Conservation (phyloP, 1,140 invertebrate genomes). For the Anastatus disparis region DNA sequence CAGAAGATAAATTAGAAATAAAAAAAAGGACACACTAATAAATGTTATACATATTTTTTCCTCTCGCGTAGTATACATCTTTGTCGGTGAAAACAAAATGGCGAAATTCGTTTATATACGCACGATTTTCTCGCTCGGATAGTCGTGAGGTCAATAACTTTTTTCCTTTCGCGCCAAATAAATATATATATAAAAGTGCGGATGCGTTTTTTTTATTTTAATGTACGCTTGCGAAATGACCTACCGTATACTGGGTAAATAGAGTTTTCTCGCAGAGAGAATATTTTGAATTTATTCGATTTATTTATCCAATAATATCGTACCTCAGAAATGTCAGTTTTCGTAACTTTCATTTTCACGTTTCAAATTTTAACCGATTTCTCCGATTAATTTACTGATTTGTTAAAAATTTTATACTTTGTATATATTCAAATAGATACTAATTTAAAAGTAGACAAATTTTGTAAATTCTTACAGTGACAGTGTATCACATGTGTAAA, state of each 20-base stretch:
- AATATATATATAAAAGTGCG: background rate
- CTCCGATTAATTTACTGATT: too few relatives aligned
- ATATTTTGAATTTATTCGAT: background rate
- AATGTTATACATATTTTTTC: too few relatives aligned
- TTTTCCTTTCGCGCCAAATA: slow-evolving; percentile 13
- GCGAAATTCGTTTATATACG: too few relatives aligned
- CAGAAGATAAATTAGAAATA: too few relatives aligned
- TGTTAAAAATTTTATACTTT: too few relatives aligned
- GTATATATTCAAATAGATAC: too few relatives aligned
- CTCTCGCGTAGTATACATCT: slow-evolving; percentile 4
- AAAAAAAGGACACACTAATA: too few relatives aligned
- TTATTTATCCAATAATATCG: background rate
- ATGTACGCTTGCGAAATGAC: background rate
- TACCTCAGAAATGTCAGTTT: background rate
- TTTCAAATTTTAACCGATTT: too few relatives aligned
- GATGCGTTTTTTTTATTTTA: slow-evolving; percentile 16
- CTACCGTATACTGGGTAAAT: background rate
- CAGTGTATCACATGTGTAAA: too few relatives aligned
- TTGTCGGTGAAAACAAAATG: background rate
- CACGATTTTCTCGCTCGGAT: slow-evolving; percentile 11
- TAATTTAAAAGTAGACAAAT: too few relatives aligned
- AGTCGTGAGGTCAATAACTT: slow-evolving; percentile 14
- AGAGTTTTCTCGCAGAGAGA: background rate
- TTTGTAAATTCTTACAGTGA: too few relatives aligned
- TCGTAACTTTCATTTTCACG: too few relatives aligned